phyloP scores from a whole-genome alignment of 2,888 invertebrate genomes.

The Malacosoma neustria region DNA sequence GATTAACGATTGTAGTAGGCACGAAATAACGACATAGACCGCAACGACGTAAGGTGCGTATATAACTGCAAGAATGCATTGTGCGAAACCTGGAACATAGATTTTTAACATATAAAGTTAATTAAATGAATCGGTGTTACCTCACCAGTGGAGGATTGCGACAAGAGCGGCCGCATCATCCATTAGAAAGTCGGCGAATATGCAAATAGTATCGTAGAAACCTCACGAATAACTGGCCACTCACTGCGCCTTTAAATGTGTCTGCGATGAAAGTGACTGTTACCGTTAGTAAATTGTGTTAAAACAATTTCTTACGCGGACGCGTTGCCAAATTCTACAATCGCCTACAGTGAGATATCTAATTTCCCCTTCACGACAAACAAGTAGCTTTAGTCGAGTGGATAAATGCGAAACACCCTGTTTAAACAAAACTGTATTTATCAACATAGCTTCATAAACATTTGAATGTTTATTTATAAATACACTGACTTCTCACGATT shows the following conservation, averaged over 20 bases:
- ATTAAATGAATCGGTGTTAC: constrained; percentile 71
- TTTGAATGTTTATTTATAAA: constrained; percentile 44
- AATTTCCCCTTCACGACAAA: constrained; percentile 20
- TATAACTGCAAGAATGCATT: constrained; percentile 29
- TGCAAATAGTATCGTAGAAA: constrained; percentile 75
- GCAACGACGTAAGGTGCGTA: constrained; percentile 18
- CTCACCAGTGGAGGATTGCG: constrained; percentile 67
- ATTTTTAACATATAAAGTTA: constrained; percentile 45
- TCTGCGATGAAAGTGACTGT: constrained; percentile 72
- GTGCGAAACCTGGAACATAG: constrained; percentile 44
- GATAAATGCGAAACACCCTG: constrained; percentile 35
- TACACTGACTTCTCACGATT: constrained; percentile 36
- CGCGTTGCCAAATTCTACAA: constrained; percentile 36
- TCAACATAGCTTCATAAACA: constrained; percentile 38
- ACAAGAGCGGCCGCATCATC: constrained; percentile 70
- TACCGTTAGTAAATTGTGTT: constrained; percentile 68
- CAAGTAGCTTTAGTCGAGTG: constrained; percentile 24
- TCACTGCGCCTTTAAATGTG: constrained; percentile 70
- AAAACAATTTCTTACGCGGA: constrained; percentile 53
- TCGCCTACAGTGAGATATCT: constrained; percentile 11
- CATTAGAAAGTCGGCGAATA: constrained; percentile 75
- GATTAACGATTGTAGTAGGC: constrained; percentile 29
- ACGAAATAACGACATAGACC: constrained; percentile 41
- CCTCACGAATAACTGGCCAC: constrained; percentile 74
- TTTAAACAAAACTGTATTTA: constrained; percentile 43